These are phyloP conservation scores for Bugula neritina DNA, from an alignment of 2,888 invertebrate genomes.

Conservation along the genomic window DNA sequence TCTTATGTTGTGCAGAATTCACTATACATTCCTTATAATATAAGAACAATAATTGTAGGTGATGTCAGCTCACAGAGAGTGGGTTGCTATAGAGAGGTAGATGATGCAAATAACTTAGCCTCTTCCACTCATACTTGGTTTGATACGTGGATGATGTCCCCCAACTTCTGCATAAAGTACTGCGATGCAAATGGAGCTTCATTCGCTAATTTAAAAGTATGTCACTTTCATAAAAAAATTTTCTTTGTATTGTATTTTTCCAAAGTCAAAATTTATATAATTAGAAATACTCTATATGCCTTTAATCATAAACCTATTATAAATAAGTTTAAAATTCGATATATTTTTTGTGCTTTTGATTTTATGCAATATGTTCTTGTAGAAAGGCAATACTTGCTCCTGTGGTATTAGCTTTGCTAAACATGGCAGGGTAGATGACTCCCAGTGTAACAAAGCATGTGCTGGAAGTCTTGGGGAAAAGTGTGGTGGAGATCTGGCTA, in stretches of 20 bases:
- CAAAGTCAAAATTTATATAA: too few species aligned
- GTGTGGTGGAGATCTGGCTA: conserved; percentile 21
- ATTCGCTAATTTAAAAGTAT: background rate
- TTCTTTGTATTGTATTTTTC: background rate
- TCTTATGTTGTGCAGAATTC: too few species aligned
- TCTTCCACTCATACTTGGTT: conserved; percentile 2
- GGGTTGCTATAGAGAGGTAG: conserved; percentile 2
- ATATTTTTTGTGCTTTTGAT: too few species aligned
- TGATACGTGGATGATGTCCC: conserved; percentile 9
- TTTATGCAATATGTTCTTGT: too few species aligned
- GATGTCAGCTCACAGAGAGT: conserved; percentile 4
- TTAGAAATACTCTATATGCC: too few species aligned
- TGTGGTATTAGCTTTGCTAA: conserved; percentile 8
- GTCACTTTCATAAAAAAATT: background rate
- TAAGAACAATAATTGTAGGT: too few species aligned
- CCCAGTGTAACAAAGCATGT: background rate
- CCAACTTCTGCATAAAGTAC: conserved; percentile 14
- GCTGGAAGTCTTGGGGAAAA: conserved; percentile 10
- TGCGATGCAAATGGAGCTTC: conserved; percentile 8
- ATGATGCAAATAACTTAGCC: background rate
- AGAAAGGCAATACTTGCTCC: conserved; percentile 5
- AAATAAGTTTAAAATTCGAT: too few species aligned
- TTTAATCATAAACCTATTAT: too few species aligned
- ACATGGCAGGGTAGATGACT: background rate
- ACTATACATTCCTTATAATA: too few species aligned